Conservation (phyloP, 2,888 invertebrate genomes). For the Chrysina gloriosa region DNA sequence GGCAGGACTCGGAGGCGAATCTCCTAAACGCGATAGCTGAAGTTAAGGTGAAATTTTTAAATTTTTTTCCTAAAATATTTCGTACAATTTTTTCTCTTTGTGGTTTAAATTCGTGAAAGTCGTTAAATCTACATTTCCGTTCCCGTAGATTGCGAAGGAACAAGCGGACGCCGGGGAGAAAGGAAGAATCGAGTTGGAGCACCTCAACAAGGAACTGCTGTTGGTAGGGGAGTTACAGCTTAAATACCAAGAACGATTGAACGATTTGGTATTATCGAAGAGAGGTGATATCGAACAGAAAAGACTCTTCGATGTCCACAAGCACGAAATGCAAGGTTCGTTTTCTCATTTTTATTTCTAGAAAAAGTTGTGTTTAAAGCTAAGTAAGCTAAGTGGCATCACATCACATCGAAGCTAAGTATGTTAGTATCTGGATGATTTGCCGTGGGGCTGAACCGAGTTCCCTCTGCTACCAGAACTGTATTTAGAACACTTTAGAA, state of each 20-base stretch:
- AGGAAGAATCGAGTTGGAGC: slow-evolving; percentile 67
- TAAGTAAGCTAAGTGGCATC: too few species aligned
- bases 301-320: slow-evolving; percentile 65
- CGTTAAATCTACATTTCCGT: neutral
- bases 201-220: slow-evolving; percentile 69
- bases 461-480: too few species aligned
- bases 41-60: too few species aligned
- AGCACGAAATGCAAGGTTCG: slow-evolving; percentile 67
- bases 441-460: too few species aligned
- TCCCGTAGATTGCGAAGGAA: slow-evolving; percentile 60
- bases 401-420: too few species aligned
- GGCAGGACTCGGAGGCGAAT: slow-evolving; percentile 65
- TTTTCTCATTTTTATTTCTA: too few species aligned
- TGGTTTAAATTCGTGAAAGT: too few species aligned
- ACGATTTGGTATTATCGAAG: slow-evolving; percentile 64
- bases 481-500: too few species aligned
- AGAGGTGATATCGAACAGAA: slow-evolving; percentile 66
- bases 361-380: too few species aligned
- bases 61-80: too few species aligned
- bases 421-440: too few species aligned
- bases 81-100: too few species aligned
- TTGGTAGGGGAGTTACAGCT: slow-evolving; percentile 70
- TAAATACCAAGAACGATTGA: slow-evolving; percentile 68
- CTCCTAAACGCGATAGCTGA: slow-evolving; percentile 61
- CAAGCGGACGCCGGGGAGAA: slow-evolving; percentile 65